These are phyloP conservation scores for Drosophila busckii DNA, from an alignment of 1,140 invertebrate genomes.

Conservation along the genomic window DNA sequence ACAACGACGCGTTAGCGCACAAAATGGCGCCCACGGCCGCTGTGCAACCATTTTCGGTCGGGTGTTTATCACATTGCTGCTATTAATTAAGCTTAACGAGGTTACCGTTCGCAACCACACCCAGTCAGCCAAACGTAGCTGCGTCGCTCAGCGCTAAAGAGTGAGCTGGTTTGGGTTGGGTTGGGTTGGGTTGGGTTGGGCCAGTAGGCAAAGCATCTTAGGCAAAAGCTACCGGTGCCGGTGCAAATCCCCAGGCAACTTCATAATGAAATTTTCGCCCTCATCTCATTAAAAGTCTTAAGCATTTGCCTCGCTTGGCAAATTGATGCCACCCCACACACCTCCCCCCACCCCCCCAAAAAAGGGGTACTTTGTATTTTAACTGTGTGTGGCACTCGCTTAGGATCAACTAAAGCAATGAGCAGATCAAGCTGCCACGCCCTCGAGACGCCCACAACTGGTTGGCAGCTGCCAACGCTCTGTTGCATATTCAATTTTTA, in stretches of 20 bases:
- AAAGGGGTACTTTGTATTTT: conserved; percentile 13
- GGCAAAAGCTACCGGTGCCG: conserved; percentile 10
- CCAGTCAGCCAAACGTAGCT: conserved; percentile 14
- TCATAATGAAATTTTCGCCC: conserved; percentile 78
- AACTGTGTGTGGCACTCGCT: conserved; percentile 3
- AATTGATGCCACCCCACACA: conserved; percentile 56
- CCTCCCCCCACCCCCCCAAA: too few species aligned
- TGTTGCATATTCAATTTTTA: conserved; percentile 71
- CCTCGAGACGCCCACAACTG: conserved; percentile 6
- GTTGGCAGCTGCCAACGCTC: conserved; percentile 32
- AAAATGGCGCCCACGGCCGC: conserved; percentile 58
- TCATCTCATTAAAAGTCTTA: conserved; percentile 78
- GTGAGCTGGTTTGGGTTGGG: not conserved
- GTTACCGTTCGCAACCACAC: conserved; percentile 75
- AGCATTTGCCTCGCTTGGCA: conserved; percentile 51
- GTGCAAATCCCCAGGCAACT: conserved; percentile 55
- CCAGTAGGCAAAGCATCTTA: conserved; percentile 39
- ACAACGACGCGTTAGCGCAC: too few species aligned
- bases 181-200: not conserved
- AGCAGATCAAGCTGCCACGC: conserved; percentile 43
- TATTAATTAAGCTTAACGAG: conserved; percentile 79
- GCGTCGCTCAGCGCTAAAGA: not conserved
- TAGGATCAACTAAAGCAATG: conserved; percentile 12
- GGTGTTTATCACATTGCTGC: conserved; percentile 79
- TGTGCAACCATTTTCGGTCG: conserved; percentile 57